These are phyloP conservation scores for Spinibarbus caldwelli DNA, from an alignment of 2,797 vertebrate genomes.

Conservation along the genomic window DNA sequence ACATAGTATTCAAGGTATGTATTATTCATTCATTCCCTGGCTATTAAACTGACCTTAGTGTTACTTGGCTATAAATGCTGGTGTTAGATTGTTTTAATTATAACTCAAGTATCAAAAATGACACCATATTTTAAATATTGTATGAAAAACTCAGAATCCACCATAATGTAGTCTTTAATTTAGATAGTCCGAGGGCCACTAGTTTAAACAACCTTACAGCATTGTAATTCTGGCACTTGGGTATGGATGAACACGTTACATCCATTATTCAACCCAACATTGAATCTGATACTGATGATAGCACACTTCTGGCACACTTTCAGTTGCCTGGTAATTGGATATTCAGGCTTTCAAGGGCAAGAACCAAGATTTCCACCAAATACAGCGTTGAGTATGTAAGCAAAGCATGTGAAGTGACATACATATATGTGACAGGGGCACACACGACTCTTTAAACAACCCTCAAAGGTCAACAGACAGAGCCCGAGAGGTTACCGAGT, in stretches of 20 bases:
- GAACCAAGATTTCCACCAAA: conserved; percentile 28
- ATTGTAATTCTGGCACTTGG: conserved; percentile 47
- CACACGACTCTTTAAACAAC: background rate
- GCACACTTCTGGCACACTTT: conserved; percentile 43
- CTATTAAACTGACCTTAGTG: background rate
- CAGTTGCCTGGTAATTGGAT: conserved; percentile 44
- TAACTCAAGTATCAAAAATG: background rate
- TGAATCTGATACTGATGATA: conserved; percentile 58
- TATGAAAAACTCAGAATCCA: background rate
- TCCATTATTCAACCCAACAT: conserved; percentile 62
- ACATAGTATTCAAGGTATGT: background rate
- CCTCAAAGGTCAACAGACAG: conserved; percentile 26
- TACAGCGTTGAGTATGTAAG: background rate
- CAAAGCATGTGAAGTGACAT: conserved; percentile 20
- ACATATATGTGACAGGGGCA: background rate
- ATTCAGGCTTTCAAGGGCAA: conserved; percentile 29
- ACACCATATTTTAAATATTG: background rate
- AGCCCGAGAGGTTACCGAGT: background rate
- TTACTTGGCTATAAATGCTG: background rate
- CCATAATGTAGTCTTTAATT: conserved; percentile 32
- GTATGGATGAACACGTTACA: conserved; percentile 57
- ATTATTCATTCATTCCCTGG: background rate
- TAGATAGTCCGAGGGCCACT: conserved; percentile 44
- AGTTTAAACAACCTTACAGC: conserved; percentile 53
- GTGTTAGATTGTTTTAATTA: background rate